Evolutionary conservation across 2,113 vertebrate genomes (phyloP).

Genomic region (Riparia riparia): DNA sequence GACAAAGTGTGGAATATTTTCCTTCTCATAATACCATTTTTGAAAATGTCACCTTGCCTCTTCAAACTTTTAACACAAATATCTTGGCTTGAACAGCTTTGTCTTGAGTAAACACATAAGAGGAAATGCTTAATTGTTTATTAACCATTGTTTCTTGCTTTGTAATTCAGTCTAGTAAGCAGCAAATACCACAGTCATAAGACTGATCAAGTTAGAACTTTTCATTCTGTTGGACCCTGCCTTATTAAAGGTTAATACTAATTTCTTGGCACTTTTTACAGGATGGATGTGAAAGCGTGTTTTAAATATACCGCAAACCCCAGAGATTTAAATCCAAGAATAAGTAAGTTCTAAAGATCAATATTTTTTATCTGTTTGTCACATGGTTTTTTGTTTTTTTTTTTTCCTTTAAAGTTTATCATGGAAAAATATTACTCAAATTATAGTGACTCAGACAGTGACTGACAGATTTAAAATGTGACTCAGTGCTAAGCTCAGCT

Average conservation of each 20-base stretch:
- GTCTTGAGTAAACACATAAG: background rate
- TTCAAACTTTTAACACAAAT: background rate
- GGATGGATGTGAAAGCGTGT: constrained; percentile 88
- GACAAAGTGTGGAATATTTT: background rate
- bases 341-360: constrained; percentile 82
- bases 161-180: background rate
- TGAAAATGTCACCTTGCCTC: background rate
- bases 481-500: background rate
- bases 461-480: background rate
- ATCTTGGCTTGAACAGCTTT: background rate
- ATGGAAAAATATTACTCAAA: background rate
- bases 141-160: background rate
- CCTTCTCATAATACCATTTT: background rate
- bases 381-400: background rate
- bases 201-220: background rate
- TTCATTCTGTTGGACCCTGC: background rate
- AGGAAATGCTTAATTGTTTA: background rate
- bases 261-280: constrained; percentile 72
- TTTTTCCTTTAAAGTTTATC: background rate
- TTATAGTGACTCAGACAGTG: background rate
- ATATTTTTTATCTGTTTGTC: background rate
- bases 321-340: constrained; percentile 80
- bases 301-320: constrained; percentile 89
- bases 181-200: background rate
- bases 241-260: background rate